Percentiles rank a stretch among this genome's conserved stretches.
Evolutionary conservation across 1,140 invertebrate species (phyloP).

Genomic region (Habropoda laboriosa): DNA sequence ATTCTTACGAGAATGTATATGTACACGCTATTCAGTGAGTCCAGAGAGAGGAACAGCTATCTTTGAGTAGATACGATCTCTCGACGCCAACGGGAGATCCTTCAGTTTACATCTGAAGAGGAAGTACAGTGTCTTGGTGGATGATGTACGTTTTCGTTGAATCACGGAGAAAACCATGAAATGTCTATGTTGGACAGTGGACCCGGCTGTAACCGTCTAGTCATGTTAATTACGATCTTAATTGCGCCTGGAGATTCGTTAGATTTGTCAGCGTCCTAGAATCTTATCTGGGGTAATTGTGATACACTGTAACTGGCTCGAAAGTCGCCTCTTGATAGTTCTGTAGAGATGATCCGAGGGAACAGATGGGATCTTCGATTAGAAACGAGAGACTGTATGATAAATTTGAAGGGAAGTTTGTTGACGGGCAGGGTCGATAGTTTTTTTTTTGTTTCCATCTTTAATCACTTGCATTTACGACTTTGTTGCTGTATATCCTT

Average conservation of each 20-base stretch:
- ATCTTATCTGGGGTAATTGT: neutral
- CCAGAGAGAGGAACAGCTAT: conserved; percentile 8
- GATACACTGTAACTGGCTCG: neutral
- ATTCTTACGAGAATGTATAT: neutral
- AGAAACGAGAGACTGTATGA: too few relatives aligned
- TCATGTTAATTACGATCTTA: conserved; percentile 29
- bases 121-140: neutral
- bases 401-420: too few relatives aligned
- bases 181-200: neutral
- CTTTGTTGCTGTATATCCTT: neutral
- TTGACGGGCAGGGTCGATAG: too few relatives aligned
- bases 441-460: too few relatives aligned
- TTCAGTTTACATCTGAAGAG: neutral
- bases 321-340: neutral
- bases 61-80: conserved; percentile 32
- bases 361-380: neutral
- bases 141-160: neutral
- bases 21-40: conserved; percentile 8
- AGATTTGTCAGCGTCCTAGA: neutral
- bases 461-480: too few relatives aligned
- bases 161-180: conserved; percentile 20
- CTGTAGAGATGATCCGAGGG: neutral
- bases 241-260: conserved; percentile 21
- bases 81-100: neutral
- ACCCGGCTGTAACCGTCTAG: neutral